These are phyloP conservation scores for Dascyllus trimaculatus DNA, from an alignment of 2,113 vertebrate genomes.

Conservation along the genomic window DNA sequence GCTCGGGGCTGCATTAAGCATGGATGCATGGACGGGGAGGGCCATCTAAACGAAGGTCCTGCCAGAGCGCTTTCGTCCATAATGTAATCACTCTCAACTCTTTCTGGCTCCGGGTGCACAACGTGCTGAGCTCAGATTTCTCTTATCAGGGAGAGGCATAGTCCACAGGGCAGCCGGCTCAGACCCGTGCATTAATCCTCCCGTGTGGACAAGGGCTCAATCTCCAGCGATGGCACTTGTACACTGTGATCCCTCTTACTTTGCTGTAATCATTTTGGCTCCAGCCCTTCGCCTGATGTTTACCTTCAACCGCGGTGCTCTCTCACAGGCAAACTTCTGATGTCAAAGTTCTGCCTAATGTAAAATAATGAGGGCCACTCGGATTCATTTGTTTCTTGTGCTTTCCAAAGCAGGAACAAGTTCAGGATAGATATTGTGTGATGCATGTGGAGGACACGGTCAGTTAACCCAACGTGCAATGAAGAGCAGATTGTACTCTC, in stretches of 20 bases:
- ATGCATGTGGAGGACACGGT: no score
- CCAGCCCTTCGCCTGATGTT: conserved; percentile 15
- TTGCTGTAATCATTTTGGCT: conserved; percentile 36
- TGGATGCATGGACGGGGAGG: conserved; percentile 27
- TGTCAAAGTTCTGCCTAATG: conserved; percentile 3
- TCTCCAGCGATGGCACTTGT: conserved; percentile 53
- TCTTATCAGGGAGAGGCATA: conserved; percentile 65
- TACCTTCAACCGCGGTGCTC: conserved; percentile 7
- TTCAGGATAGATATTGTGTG: no score
- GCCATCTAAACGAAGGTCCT: conserved; percentile 56
- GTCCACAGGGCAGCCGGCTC: conserved; percentile 52
- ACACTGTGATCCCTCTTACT: conserved; percentile 30
- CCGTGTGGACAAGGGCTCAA: conserved; percentile 46
- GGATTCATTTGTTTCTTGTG: not conserved
- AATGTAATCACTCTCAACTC: conserved; percentile 68
- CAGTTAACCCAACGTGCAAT: no score
- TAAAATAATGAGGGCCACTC: not conserved
- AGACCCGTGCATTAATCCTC: conserved; percentile 58
- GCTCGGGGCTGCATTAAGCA: conserved; percentile 30
- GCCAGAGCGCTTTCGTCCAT: conserved; percentile 46
- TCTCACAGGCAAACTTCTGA: not conserved
- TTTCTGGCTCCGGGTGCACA: conserved; percentile 54
- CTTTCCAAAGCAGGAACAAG: not conserved
- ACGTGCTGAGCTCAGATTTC: conserved; percentile 69
- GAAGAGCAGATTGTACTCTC: no score